Evolutionary conservation across 2,797 vertebrate species (phyloP), one percentile per base, ranked within the genome.

Genomic region (Alfaro cultratus): DNA sequence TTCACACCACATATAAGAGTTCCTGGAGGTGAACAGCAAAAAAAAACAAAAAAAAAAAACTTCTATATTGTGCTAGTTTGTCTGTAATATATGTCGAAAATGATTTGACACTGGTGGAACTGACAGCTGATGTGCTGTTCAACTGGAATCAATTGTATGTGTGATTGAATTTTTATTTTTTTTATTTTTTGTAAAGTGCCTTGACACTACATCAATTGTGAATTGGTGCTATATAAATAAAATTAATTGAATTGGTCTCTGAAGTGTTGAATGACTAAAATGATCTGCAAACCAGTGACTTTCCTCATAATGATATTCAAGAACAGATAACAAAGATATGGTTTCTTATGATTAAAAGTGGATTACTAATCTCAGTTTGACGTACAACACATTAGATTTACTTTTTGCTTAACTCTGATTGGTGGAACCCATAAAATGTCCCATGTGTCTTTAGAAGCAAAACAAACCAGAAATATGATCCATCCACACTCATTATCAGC

Each of bases 51-150:
- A 1, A 15, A 3, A 1, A 12, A 45, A 45, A 45, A 76, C 79
- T 11, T 74, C 45, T 74, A 46, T 3, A 75, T 71, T 45, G 31
- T 72, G 31, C 55, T 60, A 76, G 3, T 76, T 39, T 39, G 73
- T 53, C 43, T 73, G 29, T 34, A 75, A 51, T 49, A 81, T 53
- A 64, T 82, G 47, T 82, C 29, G 67, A 70, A 78, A 72, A 83
- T 77, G 23, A 41, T 57, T 29, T 71, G n/a, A 29, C 47, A 68
- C 47, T 26, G 7, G 70, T 79, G 34, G 15, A 77, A 73, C 31
- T 73, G 76, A 70, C 68, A 75, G 36, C 55, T 60, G 36, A 46
- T 60, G 67, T 45, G 80, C 55, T 60, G 16, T 12, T 46, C 15
- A 83, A 79, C 43, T 57, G 18, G 49, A 9, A 51, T 49, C 16